Percentiles rank a stretch among this genome's conserved stretches.
phyloP scores from a whole-genome alignment of 2,888 invertebrate genomes.

The Nymphalis polychloros region DNA sequence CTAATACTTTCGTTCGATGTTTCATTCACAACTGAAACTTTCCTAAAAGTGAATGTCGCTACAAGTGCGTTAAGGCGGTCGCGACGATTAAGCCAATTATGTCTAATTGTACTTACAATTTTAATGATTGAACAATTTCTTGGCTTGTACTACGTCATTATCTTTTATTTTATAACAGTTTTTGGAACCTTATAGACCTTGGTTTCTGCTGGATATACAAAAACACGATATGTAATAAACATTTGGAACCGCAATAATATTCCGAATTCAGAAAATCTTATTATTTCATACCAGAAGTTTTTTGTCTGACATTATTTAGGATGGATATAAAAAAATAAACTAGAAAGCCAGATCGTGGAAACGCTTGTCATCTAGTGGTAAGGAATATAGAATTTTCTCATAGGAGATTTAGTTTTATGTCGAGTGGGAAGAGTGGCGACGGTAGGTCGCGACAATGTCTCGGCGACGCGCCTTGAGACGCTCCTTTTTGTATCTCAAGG shows the following conservation, averaged over 20 bases:
- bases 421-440: constrained; percentile 71
- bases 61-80: constrained; percentile 33
- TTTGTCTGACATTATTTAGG: constrained; percentile 28
- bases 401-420: constrained; percentile 69
- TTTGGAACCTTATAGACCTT: background rate
- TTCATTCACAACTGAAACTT: constrained; percentile 24
- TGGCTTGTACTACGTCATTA: constrained; percentile 26
- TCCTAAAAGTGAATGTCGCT: constrained; percentile 32
- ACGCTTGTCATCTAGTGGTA: constrained; percentile 33
- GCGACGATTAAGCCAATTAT: constrained; percentile 46
- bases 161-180: background rate
- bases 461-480: constrained; percentile 57
- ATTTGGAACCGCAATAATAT: constrained; percentile 12
- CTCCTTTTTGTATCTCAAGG: constrained; percentile 44
- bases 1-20: background rate
- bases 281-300: constrained; percentile 15
- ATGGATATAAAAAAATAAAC: constrained; percentile 25
- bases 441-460: constrained; percentile 67
- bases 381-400: constrained; percentile 35
- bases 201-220: no score
- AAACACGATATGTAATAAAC: background rate
- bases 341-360: constrained; percentile 27
- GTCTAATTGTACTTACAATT: constrained; percentile 44
- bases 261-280: constrained; percentile 18
- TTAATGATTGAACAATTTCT: constrained; percentile 40